Percentiles rank a stretch among this genome's conserved stretches.
Evolutionary conservation across 1,140 invertebrate species (phyloP).

Genomic region (Sitobion miscanthi): DNA sequence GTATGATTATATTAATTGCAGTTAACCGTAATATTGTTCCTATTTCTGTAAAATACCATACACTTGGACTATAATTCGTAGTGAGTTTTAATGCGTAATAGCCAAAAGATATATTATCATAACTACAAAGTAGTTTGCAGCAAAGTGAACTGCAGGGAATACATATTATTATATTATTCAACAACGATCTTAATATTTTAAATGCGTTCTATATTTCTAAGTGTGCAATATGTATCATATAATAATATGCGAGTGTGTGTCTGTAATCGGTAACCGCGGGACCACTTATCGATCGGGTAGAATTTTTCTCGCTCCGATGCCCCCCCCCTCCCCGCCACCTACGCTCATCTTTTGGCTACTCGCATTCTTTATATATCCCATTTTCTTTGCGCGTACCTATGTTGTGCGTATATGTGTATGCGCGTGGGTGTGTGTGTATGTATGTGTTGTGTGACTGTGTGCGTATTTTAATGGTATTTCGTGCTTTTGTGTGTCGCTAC

Average conservation of each 20-base stretch:
- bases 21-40: background rate
- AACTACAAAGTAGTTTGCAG: background rate
- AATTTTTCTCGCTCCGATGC: background rate
- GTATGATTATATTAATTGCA: background rate
- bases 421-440: background rate
- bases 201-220: background rate
- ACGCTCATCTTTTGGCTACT: background rate
- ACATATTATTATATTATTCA: background rate
- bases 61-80: no score
- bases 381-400: background rate
- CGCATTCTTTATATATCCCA: background rate
- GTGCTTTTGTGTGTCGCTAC: slow-evolving; percentile 31
- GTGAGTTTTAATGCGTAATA: no score
- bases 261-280: slow-evolving; percentile 30
- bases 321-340: background rate
- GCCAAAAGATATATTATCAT: no score
- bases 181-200: background rate
- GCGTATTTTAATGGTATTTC: slow-evolving; percentile 14
- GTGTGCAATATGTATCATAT: background rate
- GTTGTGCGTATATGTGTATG: background rate
- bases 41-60: background rate
- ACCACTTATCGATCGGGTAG: slow-evolving; percentile 18
- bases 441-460: background rate
- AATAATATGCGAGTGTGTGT: background rate
- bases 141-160: background rate